Evolutionary conservation across 2,888 invertebrate genomes (phyloP).

Genomic region (Proisotoma minuta): DNA sequence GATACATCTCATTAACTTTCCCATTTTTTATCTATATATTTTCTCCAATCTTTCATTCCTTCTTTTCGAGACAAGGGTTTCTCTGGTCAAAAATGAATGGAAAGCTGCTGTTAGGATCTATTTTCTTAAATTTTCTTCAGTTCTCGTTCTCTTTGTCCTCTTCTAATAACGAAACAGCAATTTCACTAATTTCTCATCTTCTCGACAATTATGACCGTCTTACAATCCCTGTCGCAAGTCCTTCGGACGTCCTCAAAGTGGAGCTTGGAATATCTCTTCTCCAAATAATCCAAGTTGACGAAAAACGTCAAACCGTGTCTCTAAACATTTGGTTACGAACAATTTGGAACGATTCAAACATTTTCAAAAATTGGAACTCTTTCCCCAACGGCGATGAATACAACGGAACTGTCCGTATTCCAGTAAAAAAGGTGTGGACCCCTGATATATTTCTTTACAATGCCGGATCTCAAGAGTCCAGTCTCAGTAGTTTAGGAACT

Average conservation of each 20-base stretch:
- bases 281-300: neutral
- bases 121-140: too few relatives aligned
- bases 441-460: neutral
- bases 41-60: too few relatives aligned
- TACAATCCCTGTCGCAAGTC: neutral
- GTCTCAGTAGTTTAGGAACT: too few relatives aligned
- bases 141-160: too few relatives aligned
- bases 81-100: too few relatives aligned
- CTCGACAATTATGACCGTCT: neutral
- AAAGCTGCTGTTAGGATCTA: too few relatives aligned
- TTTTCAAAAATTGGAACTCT: neutral
- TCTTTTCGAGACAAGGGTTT: too few relatives aligned
- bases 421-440: neutral
- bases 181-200: too few relatives aligned
- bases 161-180: too few relatives aligned
- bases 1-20: too few relatives aligned
- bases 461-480: neutral
- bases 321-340: neutral
- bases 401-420: neutral
- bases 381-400: neutral
- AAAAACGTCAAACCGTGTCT: neutral
- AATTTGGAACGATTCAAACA: neutral
- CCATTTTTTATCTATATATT: too few relatives aligned
- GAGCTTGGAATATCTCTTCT: neutral
- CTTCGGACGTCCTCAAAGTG: neutral